Evolutionary conservation across 2,113 vertebrate genomes (phyloP), one percentile per base, ranked within the genome.

Genomic region (Cinclus cinclus): DNA sequence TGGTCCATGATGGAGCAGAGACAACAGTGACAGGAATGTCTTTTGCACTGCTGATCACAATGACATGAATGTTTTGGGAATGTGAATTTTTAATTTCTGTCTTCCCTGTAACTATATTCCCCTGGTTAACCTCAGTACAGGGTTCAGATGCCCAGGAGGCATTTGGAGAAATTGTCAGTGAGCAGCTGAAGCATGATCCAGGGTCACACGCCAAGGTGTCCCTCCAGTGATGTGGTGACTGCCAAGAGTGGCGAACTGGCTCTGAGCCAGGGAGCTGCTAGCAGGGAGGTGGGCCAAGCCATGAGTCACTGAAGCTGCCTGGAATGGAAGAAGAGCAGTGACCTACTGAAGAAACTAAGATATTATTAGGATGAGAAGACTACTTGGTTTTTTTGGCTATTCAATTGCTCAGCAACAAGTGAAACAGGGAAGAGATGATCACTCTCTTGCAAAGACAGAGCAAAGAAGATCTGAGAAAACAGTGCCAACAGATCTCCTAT

Each of bases 201-300:
- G 70, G 53, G 50, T 76, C 65, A 56, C 53, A 63, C 53, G 31
- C 35, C 58, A 35, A 31, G 47, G n/a, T 8, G 15, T 13, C 49
- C 37, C 60, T 77, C 35, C 53, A 55, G 69, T 8, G 50, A 24
- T 0, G 0, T 1, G 33, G 55, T 33, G 47, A 41, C 8, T 0
- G 0, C 63, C 0, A 0, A 68, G 27, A 52, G 56, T 1, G 0
- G 47, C 1, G 3, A 74, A 4, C 8, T 12, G 65, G 56, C 56
- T 10, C 7, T 2, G 39, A 53, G 60, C 33, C n/a, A 50, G 35
- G 62, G 53, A 78, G 62, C 70, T 88, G 62, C 56, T 1, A 41
- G 33, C 65, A 85, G 85, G 65, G 10, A 27, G 25, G 42, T 0
- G 1, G 23, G 58, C 69, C 11, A 28, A 59, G 47, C 52, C 62